Conservation (phyloP, 2,888 invertebrate genomes). For the Piscicola geometra region DNA sequence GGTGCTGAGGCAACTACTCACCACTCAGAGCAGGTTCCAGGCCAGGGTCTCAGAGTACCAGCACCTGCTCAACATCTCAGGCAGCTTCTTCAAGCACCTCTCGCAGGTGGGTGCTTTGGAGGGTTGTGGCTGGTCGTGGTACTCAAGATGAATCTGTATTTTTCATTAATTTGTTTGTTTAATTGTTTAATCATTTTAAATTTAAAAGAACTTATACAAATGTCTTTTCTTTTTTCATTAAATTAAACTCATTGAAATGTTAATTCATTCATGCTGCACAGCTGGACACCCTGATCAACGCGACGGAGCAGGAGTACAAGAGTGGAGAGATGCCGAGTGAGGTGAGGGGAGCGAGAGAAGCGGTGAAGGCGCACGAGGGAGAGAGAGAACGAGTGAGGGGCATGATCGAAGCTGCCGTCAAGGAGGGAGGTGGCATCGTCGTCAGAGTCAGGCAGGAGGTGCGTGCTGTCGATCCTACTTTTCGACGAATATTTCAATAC, state of each 20-base stretch:
- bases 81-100: constrained; percentile 68
- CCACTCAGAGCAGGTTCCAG: constrained; percentile 66
- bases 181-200: constrained; percentile 31
- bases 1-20: constrained; percentile 62
- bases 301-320: constrained; percentile 59
- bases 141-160: background rate
- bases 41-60: constrained; percentile 69
- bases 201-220: constrained; percentile 2
- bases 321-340: constrained; percentile 56
- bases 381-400: constrained; percentile 65
- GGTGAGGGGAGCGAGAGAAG: constrained; percentile 59
- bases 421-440: constrained; percentile 68
- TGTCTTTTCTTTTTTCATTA: background rate
- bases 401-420: constrained; percentile 61
- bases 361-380: constrained; percentile 64
- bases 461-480: too few species aligned
- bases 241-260: background rate
- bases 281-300: constrained; percentile 64
- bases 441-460: constrained; percentile 66
- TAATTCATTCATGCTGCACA: constrained; percentile 47
- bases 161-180: background rate
- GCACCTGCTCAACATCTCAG: constrained; percentile 66
- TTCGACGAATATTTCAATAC: background rate
- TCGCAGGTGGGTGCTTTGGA: too few species aligned
- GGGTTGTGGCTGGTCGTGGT: too few species aligned